Base-by-base conservation (phyloP, 2,888 invertebrate genomes). In the Drosophila testacea region DNA sequence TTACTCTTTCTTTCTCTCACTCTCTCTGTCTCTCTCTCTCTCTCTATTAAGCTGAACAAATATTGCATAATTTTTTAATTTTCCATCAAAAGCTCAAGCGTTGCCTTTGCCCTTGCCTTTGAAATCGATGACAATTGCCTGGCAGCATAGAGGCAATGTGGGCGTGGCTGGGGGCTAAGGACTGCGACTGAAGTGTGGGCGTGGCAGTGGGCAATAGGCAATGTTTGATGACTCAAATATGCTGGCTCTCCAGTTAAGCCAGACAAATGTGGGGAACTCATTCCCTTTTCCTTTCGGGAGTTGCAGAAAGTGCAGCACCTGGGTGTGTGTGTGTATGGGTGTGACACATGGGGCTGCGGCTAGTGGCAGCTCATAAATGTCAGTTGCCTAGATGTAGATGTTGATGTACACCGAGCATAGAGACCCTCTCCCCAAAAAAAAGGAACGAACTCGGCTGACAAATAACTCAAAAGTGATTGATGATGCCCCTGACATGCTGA, bases 391-490 rank as follows among this genome's bases (percentile, higher is more conserved):
- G 66, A 47, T 44, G 62, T 50, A 56, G 60, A 42, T 72, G 41
- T 61, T 54, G 52, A 54, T 61, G 65, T 71, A 36, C 55, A 36
- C 55, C 38, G 42, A 54, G n/a, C 52, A 28, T 39, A 28, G 55
- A 54, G 52, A 16, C 13, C 56, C 39, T 6, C 13, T 39, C 28
- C 56, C 41, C 7, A 42, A 36, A 41, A 28, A 32, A 55, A 39
- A 11, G 38, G 55, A 38, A 46, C 46, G 30, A 77, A 69, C 73
- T 67, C 78, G 69, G 69, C 88, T 87, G 80, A 83, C 85, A 87
- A 83, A 88, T 88, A 83, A 85, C 85, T 88, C 78, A 80, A 78
- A 82, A 82, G 83, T 84, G 83, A 84, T 84, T 84, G 83, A 84
- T 84, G 83, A 80, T 70, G 73, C 68, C 70, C 85, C 69, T 82